Base-by-base conservation (phyloP, 1,140 invertebrate species). In the Caerostris extrusa region DNA sequence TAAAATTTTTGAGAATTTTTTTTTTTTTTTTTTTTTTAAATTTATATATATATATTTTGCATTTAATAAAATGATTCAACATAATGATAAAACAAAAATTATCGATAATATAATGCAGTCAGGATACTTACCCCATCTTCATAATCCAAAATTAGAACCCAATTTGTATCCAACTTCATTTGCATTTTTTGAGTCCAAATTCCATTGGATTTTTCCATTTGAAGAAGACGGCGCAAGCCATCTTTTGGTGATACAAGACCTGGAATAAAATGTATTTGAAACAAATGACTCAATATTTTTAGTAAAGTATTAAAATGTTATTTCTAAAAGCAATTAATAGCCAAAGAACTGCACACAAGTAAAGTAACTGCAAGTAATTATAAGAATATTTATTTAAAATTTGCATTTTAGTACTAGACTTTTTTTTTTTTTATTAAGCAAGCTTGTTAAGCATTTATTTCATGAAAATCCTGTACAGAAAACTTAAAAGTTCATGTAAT, bases 181-280 rank as follows among this genome's bases (percentile, higher is more conserved):
- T 98, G 97, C 98, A 99, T 99, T 96, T 99, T 99, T 96, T 99
- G 99, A 69, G 99, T 99, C 99, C 99, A 99, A 96, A 99, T 99
- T 95, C 98, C 98, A 95, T 98, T 99, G 58, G 98, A 98, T 96
- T 99, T 99, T 96, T 99, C 99, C 96, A 99, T 97, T 96, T 99
- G 98, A 55, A 99, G 97, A 77, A 99, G 97, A 71, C 99, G 97
- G 55, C 98, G 96, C 97, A 99, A 98, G 19, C 99, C 99, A 96
- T 99, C 99, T 12, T 95, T 95, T 10, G 95, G 95, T 82, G 91
- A 71, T 56, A 91, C 92, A 57, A 95, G 19, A 12, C 88, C 83
- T 90, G n/a, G n/a, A 64, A 93, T 61, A 14, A 89, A 58, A 81
- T 81, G 8, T 19, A 85, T 10, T 81, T 14, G 50, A 34, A 14